Conservation (phyloP, 2,797 vertebrate species). For the Rousettus madagascariensis region DNA sequence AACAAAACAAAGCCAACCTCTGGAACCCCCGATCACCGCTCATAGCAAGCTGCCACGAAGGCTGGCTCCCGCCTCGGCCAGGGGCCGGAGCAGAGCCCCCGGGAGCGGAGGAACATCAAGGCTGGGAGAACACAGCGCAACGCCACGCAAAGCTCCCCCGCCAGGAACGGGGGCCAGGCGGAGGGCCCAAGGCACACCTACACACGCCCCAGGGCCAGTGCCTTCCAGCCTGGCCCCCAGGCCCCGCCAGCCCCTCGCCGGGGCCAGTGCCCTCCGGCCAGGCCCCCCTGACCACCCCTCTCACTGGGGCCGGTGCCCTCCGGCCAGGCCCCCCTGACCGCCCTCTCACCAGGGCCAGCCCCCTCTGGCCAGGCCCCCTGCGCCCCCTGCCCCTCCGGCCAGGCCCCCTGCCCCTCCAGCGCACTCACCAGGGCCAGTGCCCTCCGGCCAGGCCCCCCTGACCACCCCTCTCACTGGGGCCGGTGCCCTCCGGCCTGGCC, state of each 20-base stretch:
- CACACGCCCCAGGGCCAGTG: no score
- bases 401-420: no score
- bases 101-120: not conserved
- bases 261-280: not conserved
- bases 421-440: not conserved
- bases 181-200: fast-evolving
- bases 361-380: not conserved
- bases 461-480: not conserved
- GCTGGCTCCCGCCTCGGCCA: no score
- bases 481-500: no score
- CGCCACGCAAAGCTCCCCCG: fast-evolving
- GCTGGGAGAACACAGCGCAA: not conserved
- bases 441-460: no score
- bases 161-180: not conserved
- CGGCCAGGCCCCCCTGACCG: not conserved
- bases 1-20: no score
- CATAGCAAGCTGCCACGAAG: no score
- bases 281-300: not conserved
- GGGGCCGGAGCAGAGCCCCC: no score
- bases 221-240: no score
- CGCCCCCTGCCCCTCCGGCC: not conserved
- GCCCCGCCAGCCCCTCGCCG: no score
- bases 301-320: not conserved
- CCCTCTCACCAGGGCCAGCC: no score
- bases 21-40: no score